Evolutionary conservation across 2,888 invertebrate species (phyloP).

Genomic region (Pherbina coryleti): DNA sequence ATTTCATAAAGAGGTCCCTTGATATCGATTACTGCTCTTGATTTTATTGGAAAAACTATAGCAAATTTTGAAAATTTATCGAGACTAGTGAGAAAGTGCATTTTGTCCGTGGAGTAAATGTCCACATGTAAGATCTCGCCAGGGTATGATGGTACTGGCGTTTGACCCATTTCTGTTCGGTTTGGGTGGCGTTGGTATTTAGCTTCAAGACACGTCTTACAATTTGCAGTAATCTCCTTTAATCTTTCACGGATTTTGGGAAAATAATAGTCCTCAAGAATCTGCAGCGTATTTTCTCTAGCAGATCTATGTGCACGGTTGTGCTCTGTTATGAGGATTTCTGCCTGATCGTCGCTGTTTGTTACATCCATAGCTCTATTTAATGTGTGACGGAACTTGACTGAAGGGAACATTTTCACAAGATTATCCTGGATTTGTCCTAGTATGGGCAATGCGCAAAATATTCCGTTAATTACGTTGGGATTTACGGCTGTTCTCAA

Average conservation of each 20-base stretch:
- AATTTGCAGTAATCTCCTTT: constrained; percentile 41
- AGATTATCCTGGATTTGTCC: constrained; percentile 38
- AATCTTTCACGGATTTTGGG: constrained; percentile 42
- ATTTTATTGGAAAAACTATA: no score
- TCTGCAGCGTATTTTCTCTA: constrained; percentile 47
- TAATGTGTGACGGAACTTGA: constrained; percentile 40
- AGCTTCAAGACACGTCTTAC: constrained; percentile 7
- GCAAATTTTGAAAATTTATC: no score
- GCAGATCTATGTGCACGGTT: constrained; percentile 43
- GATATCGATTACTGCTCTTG: no score
- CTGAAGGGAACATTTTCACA: constrained; percentile 35
- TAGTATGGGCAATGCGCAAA: constrained; percentile 3
- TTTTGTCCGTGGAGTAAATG: no score
- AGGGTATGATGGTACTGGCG: constrained; percentile 47
- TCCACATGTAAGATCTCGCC: constrained; percentile 37
- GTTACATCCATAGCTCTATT: constrained; percentile 1
- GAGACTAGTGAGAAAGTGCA: no score
- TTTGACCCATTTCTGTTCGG: constrained; percentile 47
- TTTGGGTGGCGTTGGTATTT: constrained; percentile 46
- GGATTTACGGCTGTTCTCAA: constrained; percentile 18
- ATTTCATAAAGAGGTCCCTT: no score
- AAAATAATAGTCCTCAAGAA: constrained; percentile 44
- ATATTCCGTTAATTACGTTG: constrained; percentile 41
- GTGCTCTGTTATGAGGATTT: constrained; percentile 10
- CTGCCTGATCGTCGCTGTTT: not conserved